phyloP scores from a whole-genome alignment of 2,888 invertebrate species.

The Dolichomitus sp. region DNA sequence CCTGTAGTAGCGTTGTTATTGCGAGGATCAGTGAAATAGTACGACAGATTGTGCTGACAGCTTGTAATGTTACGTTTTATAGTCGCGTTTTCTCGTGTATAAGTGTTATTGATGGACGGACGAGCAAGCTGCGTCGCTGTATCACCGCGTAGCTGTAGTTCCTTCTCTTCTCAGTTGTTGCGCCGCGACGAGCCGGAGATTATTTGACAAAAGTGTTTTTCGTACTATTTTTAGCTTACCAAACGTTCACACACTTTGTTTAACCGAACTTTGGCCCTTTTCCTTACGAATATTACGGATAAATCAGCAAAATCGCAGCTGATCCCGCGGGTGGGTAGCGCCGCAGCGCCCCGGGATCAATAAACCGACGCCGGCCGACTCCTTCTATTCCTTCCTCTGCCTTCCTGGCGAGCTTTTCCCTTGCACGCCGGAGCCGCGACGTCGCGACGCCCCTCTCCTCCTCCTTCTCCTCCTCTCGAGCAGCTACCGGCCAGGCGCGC shows the following conservation, averaged over 20 bases:
- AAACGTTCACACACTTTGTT: slow-evolving; percentile 9
- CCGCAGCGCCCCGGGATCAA: slow-evolving; percentile 86
- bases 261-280: background rate
- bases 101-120: slow-evolving; percentile 16
- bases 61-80: background rate
- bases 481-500: slow-evolving; percentile 51
- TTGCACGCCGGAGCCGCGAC: slow-evolving; percentile 76
- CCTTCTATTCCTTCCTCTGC: slow-evolving; percentile 82
- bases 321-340: slow-evolving; percentile 85
- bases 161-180: background rate
- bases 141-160: slow-evolving; percentile 1
- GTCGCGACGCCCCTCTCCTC: slow-evolving; percentile 77
- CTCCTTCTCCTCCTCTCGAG: background rate
- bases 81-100: background rate
- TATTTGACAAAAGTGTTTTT: background rate
- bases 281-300: slow-evolving; percentile 19
- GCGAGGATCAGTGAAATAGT: background rate
- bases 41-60: background rate
- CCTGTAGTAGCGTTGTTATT: background rate
- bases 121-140: background rate
- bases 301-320: slow-evolving; percentile 74
- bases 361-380: slow-evolving; percentile 85
- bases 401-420: slow-evolving; percentile 75
- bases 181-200: background rate
- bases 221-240: background rate